phyloP scores from a whole-genome alignment of 2,888 invertebrate species.

The Octonoba sinensis region DNA sequence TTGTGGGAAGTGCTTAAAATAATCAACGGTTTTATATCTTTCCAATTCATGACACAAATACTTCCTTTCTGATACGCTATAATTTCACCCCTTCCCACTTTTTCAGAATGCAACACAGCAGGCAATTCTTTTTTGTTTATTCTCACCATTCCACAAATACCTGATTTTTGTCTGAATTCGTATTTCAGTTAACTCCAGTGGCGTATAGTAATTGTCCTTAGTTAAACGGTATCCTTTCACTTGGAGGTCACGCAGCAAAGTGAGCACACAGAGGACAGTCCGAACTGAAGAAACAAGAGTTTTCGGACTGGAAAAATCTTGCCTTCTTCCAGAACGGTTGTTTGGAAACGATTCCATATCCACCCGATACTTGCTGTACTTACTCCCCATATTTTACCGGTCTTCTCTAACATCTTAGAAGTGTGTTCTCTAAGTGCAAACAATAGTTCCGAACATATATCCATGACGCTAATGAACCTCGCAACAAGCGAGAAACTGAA shows the following conservation, averaged over 20 bases:
- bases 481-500: no score
- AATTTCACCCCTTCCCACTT: conserved; percentile 50
- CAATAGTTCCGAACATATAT: no score
- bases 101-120: conserved; percentile 15
- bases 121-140: conserved; percentile 56
- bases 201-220: conserved; percentile 56
- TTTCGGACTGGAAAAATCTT: conserved; percentile 20
- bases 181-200: conserved; percentile 21
- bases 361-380: no score
- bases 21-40: conserved; percentile 36
- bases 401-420: no score
- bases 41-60: conserved; percentile 20
- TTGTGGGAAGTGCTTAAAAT: conserved; percentile 21
- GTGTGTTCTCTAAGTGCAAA: no score
- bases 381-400: no score
- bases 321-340: no score
- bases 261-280: conserved; percentile 17
- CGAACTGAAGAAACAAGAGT: conserved; percentile 4
- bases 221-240: conserved; percentile 40
- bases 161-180: conserved; percentile 43
- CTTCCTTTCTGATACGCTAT: conserved; percentile 31
- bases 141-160: conserved; percentile 63
- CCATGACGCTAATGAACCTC: no score
- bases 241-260: conserved; percentile 38
- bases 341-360: no score